Evolutionary conservation across 2,888 invertebrate genomes (phyloP), one percentile per base, ranked within the genome.

Genomic region (Cyrtodaria siliqua): DNA sequence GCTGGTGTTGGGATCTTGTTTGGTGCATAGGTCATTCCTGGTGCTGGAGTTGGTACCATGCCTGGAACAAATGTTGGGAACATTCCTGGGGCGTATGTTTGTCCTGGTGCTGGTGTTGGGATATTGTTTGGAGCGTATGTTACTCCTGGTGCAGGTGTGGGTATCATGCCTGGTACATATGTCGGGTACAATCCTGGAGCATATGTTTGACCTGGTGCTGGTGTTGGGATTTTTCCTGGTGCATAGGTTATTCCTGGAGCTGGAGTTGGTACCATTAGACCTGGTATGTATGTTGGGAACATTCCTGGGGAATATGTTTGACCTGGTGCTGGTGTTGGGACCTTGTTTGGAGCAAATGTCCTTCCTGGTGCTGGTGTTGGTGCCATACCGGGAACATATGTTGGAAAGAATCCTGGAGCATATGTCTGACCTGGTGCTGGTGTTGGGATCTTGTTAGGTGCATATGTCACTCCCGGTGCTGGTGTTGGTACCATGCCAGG

Each of bases 311-410:
- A 67, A 64, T 75, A 79, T 18, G 82, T 75, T 12, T 40, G 47
- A 16, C 82, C 78, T 53, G 70, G 72, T 14, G 64, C 72, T 67
- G 76, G 70, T 38, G 85, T 85, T 56, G 85, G 85, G 16, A 79
- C 61, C 40, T 67, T 38, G 16, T 69, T 50, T 74, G 83, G 83
- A 4, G 81, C 75, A 72, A 68, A 85, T 20, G 85, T 83, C 16
- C 52, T 9, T 2, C 82, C 80, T 53, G 83, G 83, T 1, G 74
- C 74, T 53, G 83, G 80, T 20, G 85, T 85, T 62, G 84, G 84
- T 9, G 66, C 70, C 70, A 76, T 80, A 12, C 79, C 77, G 69
- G 85, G 85, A 16, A 78, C 73, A 61, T 63, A 82, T 44, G 85
- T 85, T 56, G 77, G 75, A 66, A 63, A 78, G n/a, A n/a, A n/a